Evolutionary conservation across 30 jellyfish, hydroid and myxozoan species (phyloP).

Genomic region (Aurelia sp.): DNA sequence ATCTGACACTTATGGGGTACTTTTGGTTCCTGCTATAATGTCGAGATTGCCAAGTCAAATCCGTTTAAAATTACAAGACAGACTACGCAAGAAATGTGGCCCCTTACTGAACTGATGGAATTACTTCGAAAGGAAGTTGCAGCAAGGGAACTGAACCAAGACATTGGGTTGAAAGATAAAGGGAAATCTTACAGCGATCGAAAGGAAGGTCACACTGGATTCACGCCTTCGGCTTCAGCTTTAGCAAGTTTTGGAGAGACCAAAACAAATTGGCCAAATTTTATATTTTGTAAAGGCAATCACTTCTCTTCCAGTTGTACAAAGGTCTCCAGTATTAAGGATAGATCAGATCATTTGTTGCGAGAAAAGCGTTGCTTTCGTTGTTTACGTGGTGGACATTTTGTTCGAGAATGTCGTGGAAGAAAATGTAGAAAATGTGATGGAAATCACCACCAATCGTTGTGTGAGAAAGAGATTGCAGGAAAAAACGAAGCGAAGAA

Average conservation of each 20-base stretch:
- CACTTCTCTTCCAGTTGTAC: too few relatives aligned
- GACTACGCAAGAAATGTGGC: neutral
- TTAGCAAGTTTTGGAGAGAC: too few relatives aligned
- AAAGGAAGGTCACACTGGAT: conserved; percentile 1
- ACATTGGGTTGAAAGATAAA: too few relatives aligned
- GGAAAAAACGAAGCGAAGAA: too few relatives aligned
- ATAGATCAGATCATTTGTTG: neutral
- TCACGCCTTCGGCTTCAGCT: neutral
- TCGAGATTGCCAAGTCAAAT: conserved; percentile 4
- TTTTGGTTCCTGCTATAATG: neutral
- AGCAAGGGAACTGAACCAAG: conserved; percentile 1
- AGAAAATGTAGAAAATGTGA: neutral
- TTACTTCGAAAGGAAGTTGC: neutral
- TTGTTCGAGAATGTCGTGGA: neutral
- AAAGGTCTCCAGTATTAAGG: neutral
- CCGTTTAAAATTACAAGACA: neutral
- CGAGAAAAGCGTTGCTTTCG: neutral
- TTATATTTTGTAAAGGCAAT: too few relatives aligned
- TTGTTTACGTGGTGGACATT: conserved; percentile 1
- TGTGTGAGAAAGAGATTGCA: too few relatives aligned
- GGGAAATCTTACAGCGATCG: neutral
- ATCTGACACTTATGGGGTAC: conserved; percentile 11
- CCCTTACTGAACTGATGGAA: neutral
- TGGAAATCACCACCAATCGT: conserved; percentile 3
- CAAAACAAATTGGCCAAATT: too few relatives aligned